Evolutionary conservation across 2,113 vertebrate genomes (phyloP), one percentile per base, ranked within the genome.

Genomic region (Mus musculus): DNA sequence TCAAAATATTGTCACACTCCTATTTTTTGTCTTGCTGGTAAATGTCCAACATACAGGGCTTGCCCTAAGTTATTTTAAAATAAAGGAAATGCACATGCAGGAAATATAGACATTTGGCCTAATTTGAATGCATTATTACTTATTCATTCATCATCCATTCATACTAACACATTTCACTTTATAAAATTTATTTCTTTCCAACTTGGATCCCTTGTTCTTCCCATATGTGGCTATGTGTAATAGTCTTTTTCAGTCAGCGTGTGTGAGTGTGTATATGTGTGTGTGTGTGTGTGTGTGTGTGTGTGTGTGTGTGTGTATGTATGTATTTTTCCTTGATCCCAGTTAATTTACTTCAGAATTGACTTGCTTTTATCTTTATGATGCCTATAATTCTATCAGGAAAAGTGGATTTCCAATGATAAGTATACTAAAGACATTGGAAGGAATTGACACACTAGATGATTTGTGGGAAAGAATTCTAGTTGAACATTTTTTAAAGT

Each of bases 61-160:
- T 95, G 95, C 95, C 96, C 77, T 97, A 17, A 67, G 92, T 97
- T 95, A 90, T 90, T 97, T 92, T 65, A 90, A 96, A 93, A 95
- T 94, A 72, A 95, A 96, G 82, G 59, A 89, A 94, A 87, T 88
- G 80, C 5, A 72, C 91, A 86, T 78, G 90, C 88, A 63, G 84
- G 88, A 42, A 97, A 94, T 65, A 78, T n/a, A 90, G 85, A 93
- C 73, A 90, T 86, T 91, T 61, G 92, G 39, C 92, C 90, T 95
- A 71, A 93, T 94, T 97, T 93, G 96, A 88, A 93, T 54, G 30
- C 39, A 88, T 42, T 54, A 93, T 96, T 97, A 95, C n/a, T 86
- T 84, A 96, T 96, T 92, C 81, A 96, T 95, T 96, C 82, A 94
- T 93, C 36, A 94, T 78, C 30, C 77, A 96, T 89, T 82, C 63